Base-by-base conservation (phyloP, 1,140 invertebrate species). In the Sipha flava region DNA sequence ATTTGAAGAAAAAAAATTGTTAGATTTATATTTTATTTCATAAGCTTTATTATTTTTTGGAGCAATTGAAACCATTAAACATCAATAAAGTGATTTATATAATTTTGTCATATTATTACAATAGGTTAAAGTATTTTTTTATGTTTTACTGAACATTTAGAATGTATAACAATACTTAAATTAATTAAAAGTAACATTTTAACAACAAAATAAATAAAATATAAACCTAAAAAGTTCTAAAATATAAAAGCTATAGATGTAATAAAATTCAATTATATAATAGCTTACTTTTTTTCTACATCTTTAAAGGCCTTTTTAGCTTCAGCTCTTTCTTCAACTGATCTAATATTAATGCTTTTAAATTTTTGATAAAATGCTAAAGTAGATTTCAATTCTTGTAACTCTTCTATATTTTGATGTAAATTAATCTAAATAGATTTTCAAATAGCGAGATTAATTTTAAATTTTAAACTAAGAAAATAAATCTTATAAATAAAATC, bases 241-340 rank as follows among this genome's bases (percentile, higher is more conserved):
- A 26, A 59, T 59, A 4, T 9, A 59, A 23, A 31, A n/a, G n/a
- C n/a, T n/a, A n/a, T n/a, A n/a, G n/a, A 1, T 18, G 10, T 1
- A 52, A 16, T 6, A 72, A 26, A n/a, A 14, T 47, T 73, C n/a
- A 31, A 54, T n/a, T 49, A 21, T 14, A 1, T 12, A 3, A 12
- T 34, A 26, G 12, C 45, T 79, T 7, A 66, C 57, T 72, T 72
- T 72, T 66, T 80, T 12, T 80, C 79, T 4, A 80, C 16, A 31
- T 26, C 52, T 43, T 59, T 54, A 59, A 80, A 80, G 3, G 66
- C 49, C 62, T 80, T 80, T 57, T 80, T 80, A 14, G 59, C 34
- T 72, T 80, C 79, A n/a, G 52, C 49, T 77, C 73, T 77, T 77
- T 77, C 73, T 16, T 77, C 52, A 0, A 16, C 59, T 37, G 73